phyloP scores from a whole-genome alignment of 2,797 vertebrate genomes.

The Tapirus indicus region DNA sequence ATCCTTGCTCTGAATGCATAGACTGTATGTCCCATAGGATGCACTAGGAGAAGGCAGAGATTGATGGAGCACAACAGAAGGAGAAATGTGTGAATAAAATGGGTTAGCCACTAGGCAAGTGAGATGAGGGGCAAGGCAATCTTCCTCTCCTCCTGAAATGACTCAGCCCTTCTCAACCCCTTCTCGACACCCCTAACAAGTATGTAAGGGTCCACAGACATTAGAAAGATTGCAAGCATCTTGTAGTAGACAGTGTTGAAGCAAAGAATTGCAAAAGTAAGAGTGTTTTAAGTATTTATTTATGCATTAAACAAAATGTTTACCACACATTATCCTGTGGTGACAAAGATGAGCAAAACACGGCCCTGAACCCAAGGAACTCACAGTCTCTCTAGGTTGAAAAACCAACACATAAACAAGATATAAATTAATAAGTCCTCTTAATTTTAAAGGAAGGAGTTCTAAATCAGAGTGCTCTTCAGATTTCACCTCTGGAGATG shows the following conservation, averaged over 20 bases:
- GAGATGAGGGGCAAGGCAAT: background rate
- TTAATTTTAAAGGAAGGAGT: background rate
- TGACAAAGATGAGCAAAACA: conserved; percentile 15
- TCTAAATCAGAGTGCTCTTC: background rate
- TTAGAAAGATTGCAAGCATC: background rate
- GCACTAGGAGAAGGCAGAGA: background rate
- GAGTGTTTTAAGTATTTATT: background rate
- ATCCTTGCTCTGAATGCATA: background rate
- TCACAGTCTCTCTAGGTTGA: background rate
- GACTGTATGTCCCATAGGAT: fast-evolving
- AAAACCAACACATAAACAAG: background rate
- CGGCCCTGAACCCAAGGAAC: background rate
- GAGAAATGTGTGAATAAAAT: background rate
- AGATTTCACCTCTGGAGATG: background rate
- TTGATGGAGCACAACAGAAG: background rate
- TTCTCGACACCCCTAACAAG: background rate
- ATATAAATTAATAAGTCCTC: background rate
- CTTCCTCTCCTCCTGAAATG: background rate
- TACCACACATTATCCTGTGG: background rate
- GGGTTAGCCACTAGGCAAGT: background rate
- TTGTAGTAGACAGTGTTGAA: background rate
- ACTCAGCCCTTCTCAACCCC: background rate
- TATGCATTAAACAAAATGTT: conserved; percentile 11
- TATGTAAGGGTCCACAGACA: background rate
- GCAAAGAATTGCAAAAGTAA: background rate